Evolutionary conservation across 2,113 vertebrate species (phyloP), one percentile per base, ranked within the genome.

Genomic region (Tor tambroides): DNA sequence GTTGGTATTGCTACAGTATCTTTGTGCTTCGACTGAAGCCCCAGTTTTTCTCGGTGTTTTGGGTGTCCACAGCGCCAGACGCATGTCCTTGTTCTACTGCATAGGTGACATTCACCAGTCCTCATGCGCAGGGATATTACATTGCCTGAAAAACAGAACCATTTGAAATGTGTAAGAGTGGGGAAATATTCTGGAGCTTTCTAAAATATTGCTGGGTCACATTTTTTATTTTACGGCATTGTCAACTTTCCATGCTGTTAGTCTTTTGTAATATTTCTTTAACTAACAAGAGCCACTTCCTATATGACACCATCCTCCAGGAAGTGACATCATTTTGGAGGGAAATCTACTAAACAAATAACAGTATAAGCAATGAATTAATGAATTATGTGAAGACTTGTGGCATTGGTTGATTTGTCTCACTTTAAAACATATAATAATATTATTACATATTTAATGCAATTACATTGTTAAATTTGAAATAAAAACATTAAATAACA

Each of bases 1-100:
- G 87, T 89, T 85, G 74, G 87, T 90, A 89, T 91, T 91, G 90
- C 91, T 90, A 88, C 90, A 85, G 89, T 86, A 84, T 80, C 80
- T 89, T 84, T 86, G 77, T 86, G 86, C 86, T 85, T 83, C 87
- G 43, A 72, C 80, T 17, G 78, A 84, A 84, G 81, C 83, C 79
- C 72, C 72, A 30, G 49, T 86, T 75, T 51, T 77, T 72, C 46
- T 38, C 35, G 0, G 26, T 56, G 51, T 87, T 78, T 78, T 17
- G 19, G 63, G 71, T 85, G 30, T 72, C 76, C 28, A 46, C 32
- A 59, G 80, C 19, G 21, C 63, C 67, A 38, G 82, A 46, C 21
- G 46, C 76, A 43, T 72, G 88, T 88, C 85, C 86, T 84, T 86
- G 71, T 41, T 49, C 61, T 54, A 19, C 88, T 88, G 77, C 83